Conservation (phyloP, 2,113 vertebrate species). For the Equus przewalskii region DNA sequence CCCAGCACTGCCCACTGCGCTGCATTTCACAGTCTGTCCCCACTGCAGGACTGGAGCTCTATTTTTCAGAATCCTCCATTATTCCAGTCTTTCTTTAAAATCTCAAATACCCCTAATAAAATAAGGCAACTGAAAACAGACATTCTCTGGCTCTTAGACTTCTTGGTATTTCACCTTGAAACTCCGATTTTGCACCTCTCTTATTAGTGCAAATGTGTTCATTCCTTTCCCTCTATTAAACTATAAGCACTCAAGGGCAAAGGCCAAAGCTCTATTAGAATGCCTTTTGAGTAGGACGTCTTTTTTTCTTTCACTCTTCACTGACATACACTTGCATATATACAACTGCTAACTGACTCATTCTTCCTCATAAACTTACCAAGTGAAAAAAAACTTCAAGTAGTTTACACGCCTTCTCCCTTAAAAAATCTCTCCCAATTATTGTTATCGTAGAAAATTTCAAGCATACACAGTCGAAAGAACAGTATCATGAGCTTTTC, state of each 20-base stretch:
- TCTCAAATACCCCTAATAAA: slow-evolving; percentile 5
- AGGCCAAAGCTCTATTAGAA: not conserved
- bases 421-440: not conserved
- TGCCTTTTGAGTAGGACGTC: not conserved
- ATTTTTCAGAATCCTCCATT: not conserved
- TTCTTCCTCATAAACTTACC: not conserved
- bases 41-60: not conserved
- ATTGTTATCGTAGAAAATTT: not conserved
- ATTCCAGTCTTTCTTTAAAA: not conserved
- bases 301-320: not conserved
- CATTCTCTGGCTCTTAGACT: not conserved
- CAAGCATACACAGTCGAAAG: not conserved
- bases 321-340: not conserved
- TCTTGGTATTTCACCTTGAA: not conserved
- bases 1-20: not conserved
- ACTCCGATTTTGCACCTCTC: not conserved
- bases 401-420: not conserved
- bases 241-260: not conserved
- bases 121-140: not conserved
- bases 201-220: not conserved
- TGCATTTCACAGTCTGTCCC: not conserved
- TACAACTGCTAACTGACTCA: not conserved
- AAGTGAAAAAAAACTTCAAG: not conserved
- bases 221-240: not conserved
- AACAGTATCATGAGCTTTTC: fast-evolving